Base-by-base conservation (phyloP, 2,797 vertebrate species). In the Ciconia nigra region DNA sequence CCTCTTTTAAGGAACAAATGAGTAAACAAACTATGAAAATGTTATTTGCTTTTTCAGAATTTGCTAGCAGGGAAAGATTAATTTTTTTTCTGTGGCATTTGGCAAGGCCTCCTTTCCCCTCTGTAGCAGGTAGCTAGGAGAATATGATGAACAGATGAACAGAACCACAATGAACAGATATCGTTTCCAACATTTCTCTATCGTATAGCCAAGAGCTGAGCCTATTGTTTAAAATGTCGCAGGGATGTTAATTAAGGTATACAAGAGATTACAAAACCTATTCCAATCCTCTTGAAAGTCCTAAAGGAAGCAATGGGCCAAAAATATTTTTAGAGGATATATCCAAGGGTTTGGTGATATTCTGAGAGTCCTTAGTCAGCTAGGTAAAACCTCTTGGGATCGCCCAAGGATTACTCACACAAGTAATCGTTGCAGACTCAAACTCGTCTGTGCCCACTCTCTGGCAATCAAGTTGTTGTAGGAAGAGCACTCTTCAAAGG, bases 81-180 rank as follows among this genome's bases (percentile, higher is more conserved):
- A 96, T 52, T 97, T 98, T 94, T 19, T 95, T 98, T 85, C 98
- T 98, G 96, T 98, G 98, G 97, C 98, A 98, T 98, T 98, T 99
- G 97, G 98, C 98, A 95, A 98, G 98, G 84, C 98, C 98, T 82
- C 97, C 98, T 96, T 99, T 99, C 84, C 98, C 96, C 10, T 98
- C 98, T 95, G 97, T 98, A 99, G 98, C 98, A 99, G 98, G 98
- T 99, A 97, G 87, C 91, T 93, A 47, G 92, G 90, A 91, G 87
- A 97, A 96, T 94, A 81, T 95, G 66, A 93, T 96, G 37, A 39
- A 39, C 37, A 39, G 37, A 39, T 39, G 37, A 39, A 39, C 37
- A 39, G 37, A 39, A 39, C 83, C 93, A 86, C 24, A 35, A 95
- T 92, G 86, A 97, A 90, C 71, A 92, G 89, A 81, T 83, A 82